phyloP scores from a whole-genome alignment of 2,797 vertebrate genomes.

The Chlorospingus semifuscus region DNA sequence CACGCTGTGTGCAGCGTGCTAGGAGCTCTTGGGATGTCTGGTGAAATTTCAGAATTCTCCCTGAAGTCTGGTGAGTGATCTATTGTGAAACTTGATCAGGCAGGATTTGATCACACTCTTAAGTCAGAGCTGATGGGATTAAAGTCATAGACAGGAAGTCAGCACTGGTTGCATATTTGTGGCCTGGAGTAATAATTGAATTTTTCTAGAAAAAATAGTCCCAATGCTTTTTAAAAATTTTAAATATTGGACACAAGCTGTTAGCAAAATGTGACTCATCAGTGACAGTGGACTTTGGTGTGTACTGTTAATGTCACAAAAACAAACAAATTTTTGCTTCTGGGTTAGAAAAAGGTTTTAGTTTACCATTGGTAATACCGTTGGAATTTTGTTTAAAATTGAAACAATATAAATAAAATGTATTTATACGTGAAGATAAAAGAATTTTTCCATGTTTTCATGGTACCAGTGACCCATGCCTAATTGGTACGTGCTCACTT shows the following conservation, averaged over 20 bases:
- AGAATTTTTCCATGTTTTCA: conserved; percentile 20
- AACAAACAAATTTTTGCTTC: conserved; percentile 58
- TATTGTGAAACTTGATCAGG: conserved; percentile 42
- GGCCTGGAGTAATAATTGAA: conserved; percentile 25
- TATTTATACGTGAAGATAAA: conserved; percentile 42
- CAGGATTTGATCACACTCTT: conserved; percentile 28
- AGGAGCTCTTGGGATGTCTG: not conserved
- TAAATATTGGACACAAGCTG: not conserved
- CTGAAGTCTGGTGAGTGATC: conserved; percentile 19
- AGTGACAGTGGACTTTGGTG: conserved; percentile 36
- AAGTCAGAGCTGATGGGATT: conserved; percentile 30
- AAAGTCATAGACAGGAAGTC: conserved; percentile 53
- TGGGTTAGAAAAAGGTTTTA: conserved; percentile 38
- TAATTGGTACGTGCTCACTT: not conserved
- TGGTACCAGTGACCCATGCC: not conserved
- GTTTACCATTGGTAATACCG: conserved; percentile 60
- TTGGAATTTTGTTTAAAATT: conserved; percentile 70
- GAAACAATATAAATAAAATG: conserved; percentile 60
- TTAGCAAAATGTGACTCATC: conserved; percentile 62
- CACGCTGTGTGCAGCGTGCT: not conserved
- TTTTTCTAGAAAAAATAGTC: conserved; percentile 30
- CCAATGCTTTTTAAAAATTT: conserved; percentile 24
- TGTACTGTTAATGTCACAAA: conserved; percentile 42
- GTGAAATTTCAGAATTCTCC: conserved; percentile 47
- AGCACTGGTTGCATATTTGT: conserved; percentile 51